Evolutionary conservation across 1,140 invertebrate species (phyloP).

Genomic region (Drosophila melanogaster): DNA sequence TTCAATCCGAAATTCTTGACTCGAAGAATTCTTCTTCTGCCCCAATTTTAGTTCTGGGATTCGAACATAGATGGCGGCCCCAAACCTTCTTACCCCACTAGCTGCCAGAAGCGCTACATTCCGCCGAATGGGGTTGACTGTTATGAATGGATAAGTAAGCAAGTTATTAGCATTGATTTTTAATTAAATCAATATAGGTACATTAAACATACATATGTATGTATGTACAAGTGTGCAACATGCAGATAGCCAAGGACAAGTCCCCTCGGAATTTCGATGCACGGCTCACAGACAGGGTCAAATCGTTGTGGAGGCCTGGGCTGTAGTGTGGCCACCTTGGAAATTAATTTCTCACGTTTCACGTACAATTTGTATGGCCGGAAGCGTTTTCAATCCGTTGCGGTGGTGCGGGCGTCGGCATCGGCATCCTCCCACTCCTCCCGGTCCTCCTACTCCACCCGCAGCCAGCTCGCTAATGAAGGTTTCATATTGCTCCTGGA

Average conservation of each 20-base stretch:
- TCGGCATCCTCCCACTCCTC: background rate
- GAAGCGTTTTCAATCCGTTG: constrained; percentile 66
- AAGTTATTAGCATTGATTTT: too few relatives aligned
- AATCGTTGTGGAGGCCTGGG: background rate
- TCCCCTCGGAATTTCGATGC: background rate
- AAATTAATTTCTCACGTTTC: constrained; percentile 78
- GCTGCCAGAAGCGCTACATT: too few relatives aligned
- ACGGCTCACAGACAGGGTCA: background rate
- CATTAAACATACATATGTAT: too few relatives aligned
- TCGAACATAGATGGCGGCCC: too few relatives aligned
- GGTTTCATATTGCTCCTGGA: constrained; percentile 63
- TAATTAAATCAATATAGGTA: too few relatives aligned
- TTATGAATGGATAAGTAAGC: too few relatives aligned
- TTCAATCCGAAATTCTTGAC: too few relatives aligned
- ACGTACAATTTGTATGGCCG: constrained; percentile 73
- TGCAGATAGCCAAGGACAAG: background rate
- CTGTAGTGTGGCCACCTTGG: constrained; percentile 44
- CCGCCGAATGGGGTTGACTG: too few relatives aligned
- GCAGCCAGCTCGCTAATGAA: constrained; percentile 59
- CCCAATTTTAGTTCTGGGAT: too few relatives aligned
- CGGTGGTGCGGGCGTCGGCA: background rate
- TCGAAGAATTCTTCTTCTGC: too few relatives aligned
- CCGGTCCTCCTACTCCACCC: background rate
- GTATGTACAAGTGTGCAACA: too few relatives aligned
- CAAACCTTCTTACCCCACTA: too few relatives aligned